Conservation (phyloP, 2,888 invertebrate genomes). For the Auanema sp. region DNA sequence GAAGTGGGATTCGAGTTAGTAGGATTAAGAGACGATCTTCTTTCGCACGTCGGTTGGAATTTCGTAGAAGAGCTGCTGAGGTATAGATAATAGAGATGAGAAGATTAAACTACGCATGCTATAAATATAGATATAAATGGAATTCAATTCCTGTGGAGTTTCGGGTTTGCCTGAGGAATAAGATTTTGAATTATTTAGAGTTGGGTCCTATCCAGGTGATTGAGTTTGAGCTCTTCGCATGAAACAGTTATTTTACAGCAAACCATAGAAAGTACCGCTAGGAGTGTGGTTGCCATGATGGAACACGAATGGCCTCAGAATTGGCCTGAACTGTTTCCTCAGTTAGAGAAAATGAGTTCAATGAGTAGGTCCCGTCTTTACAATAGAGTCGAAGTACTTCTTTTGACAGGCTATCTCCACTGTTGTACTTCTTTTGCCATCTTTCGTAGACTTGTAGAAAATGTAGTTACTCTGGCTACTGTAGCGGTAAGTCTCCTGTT, state of each 20-base stretch:
- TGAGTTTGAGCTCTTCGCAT: neutral
- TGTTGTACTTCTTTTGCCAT: slow-evolving; percentile 16
- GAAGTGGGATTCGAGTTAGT: slow-evolving; percentile 35
- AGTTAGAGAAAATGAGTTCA: slow-evolving; percentile 22
- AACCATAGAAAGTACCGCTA: slow-evolving; percentile 26
- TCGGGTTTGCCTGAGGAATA: slow-evolving; percentile 35
- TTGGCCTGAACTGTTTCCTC: slow-evolving; percentile 42
- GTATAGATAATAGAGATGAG: slow-evolving; percentile 14
- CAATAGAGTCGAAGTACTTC: neutral
- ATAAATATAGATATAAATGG: slow-evolving; percentile 43
- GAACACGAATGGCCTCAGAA: slow-evolving; percentile 58
- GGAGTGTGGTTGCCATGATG: slow-evolving; percentile 45
- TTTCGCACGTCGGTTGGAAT: slow-evolving; percentile 46
- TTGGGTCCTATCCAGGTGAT: slow-evolving; percentile 3
- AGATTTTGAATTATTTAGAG: slow-evolving; percentile 29
- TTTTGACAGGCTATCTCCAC: slow-evolving; percentile 12
- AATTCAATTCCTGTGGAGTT: slow-evolving; percentile 21
- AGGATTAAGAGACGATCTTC: slow-evolving; percentile 19
- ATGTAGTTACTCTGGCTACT: slow-evolving; percentile 13
- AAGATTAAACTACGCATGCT: neutral
- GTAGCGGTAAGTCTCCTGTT: slow-evolving; percentile 6
- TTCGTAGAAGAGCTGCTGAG: slow-evolving; percentile 45
- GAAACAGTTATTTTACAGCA: slow-evolving; percentile 18
- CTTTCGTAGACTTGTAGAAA: slow-evolving; percentile 17
- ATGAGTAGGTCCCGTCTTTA: slow-evolving; percentile 5